Base-by-base conservation (phyloP, 2,888 invertebrate species). In the Boloria selene region DNA sequence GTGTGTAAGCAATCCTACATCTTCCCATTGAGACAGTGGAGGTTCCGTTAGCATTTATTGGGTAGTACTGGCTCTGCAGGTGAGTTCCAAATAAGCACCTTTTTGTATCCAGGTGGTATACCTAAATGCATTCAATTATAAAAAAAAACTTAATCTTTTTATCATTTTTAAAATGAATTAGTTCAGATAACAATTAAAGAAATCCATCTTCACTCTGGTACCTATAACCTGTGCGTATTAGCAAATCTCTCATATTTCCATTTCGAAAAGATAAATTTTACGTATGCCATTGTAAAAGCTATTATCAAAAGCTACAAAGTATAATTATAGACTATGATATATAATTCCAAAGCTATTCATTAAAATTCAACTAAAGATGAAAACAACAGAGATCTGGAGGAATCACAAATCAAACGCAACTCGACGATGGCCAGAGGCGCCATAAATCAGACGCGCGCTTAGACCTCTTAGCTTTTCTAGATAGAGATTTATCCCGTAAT, bases 381-480 rank as follows among this genome's bases (percentile, higher is more conserved):
- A 84, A 90, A 88, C 83, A 85, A 84, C 84, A 81, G 80, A 82
- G 82, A 83, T 82, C 78, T 79, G 77, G 76, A 74, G 75, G 86
- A 84, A 86, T 85, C 85, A 90, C 90, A 91, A 90, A 91, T 90
- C 90, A 90, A 87, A 85, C 72, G 80, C 81, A 83, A 85, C 81
- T 84, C 84, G 85, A 82, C 83, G 85, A 86, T 86, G 79, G 87
- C 87, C 81, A 77, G 75, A 74, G 85, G 86, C 81, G 76, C 79
- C 77, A 86, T 92, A 91, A 92, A 91, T 91, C 91, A 88, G 83
- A 68, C 79, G 80, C 81, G 86, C 85, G 87, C 89, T 92, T 91
- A 92, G 90, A 88, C 87, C 90, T 90, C 90, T 92, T 90, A 91
- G 90, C 90, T 90, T 91, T 92, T 90, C 92, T 91, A 92, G 91